Base-by-base conservation (phyloP, 1,140 invertebrate species). In the Drosophila trapezifrons region DNA sequence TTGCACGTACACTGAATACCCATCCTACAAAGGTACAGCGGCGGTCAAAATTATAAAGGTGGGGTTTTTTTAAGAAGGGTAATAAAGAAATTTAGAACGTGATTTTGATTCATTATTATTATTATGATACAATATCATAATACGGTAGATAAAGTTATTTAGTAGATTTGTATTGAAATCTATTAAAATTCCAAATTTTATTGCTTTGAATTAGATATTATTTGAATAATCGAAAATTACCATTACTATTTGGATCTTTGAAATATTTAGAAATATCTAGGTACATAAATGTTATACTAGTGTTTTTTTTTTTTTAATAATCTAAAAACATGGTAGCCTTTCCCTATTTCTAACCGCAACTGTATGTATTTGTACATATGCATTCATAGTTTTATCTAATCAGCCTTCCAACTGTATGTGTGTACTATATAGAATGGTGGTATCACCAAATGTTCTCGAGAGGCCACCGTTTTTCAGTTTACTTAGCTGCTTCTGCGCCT, bases 301-400 rank as follows among this genome's bases (percentile, higher is more conserved):
- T 27, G 27, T n/a, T n/a, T n/a, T n/a, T n/a, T n/a, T 0, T 10
- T 32, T 32, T 32, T 12, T 10, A 12, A 32, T 10, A 32, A 32
- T 12, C 8, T 10, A 12, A 45, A 45, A 46, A 5, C 1, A n/a
- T 4, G 4, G 2, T 38, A 58, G 17, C 10, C 15, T 32, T 35
- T 22, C 15, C 32, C 13, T n/a, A 40, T 27, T 62, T 17, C 5
- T 20, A 70, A 25, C 55, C 49, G 3, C 20, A 37, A 46, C 17
- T 69, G 32, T 38, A 29, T 37, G n/a, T 45, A 55, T 37, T 17
- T 46, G 38, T 29, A 69, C 29, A 29, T 38, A 55, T 55, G 40
- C 47, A 69, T 25, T 35, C 29, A 56, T 69, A 71, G 49, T 62
- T 78, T 79, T 87, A 86, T 86, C 82, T 86, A 79, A 87, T 86